Evolutionary conservation across 2,113 vertebrate genomes (phyloP), one percentile per base, ranked within the genome.

Genomic region (Trachemys scripta): DNA sequence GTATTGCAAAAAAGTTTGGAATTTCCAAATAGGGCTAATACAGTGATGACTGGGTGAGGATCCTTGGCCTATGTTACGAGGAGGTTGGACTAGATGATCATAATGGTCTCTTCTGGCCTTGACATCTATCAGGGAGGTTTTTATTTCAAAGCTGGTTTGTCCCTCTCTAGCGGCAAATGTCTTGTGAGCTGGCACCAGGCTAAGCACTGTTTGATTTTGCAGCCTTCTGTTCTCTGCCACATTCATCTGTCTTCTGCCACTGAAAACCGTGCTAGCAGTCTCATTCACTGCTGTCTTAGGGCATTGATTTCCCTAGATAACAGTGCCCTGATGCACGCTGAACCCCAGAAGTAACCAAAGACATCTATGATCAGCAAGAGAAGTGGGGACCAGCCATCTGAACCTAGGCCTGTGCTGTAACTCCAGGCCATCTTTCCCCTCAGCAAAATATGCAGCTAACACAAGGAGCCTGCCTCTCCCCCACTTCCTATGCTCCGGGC

Each of bases 351-450:
- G 22, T n/a, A 50, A 69, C 54, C 54, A 90, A 85, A 20, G 50
- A 35, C 31, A 17, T 35, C 14, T 38, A 38, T 53, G 62, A 29
- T 38, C 79, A 80, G 81, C 59, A 14, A 91, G 86, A 82, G 81
- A 90, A 82, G 81, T 84, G 24, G 12, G 84, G 27, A 5, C 87
- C 87, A 85, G 90, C 85, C 84, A 92, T 53, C 85, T 90, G 93
- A 96, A 80, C 85, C 16, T 19, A 1, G 5, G 29, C 25, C 80
- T 85, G 80, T 59, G 95, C 56, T 88, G 69, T n/a, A 89, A 92
- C 84, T 65, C 90, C 84, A 79, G 85, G 93, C 12, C 35, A 86
- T 78, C 25, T 79, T 82, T 85, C 24, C 85, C 62, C 29, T 65
- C 62, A n/a, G 14, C 14, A 65, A n/a, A 65, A 11, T 1, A 27